These are phyloP conservation scores for Bergia sp. DNA, from an alignment of 92 coral and sea anemone species.

Conservation along the genomic window DNA sequence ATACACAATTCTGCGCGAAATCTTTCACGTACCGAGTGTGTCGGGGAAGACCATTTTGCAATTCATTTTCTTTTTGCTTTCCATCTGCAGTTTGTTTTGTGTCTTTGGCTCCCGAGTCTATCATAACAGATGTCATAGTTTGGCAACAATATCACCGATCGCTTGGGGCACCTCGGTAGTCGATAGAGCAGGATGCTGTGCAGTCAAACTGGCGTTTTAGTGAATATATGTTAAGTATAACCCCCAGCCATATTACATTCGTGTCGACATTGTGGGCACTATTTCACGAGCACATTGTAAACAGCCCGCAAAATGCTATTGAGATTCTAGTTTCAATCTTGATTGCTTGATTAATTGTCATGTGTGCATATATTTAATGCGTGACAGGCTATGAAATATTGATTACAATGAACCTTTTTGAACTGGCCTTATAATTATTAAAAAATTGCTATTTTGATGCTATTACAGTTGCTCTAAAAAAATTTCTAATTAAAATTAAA, in stretches of 20 bases:
- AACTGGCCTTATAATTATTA: neutral
- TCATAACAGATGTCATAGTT: neutral
- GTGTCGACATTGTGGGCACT: neutral
- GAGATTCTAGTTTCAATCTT: constrained; percentile 14
- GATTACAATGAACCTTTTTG: neutral
- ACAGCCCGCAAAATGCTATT: constrained; percentile 6
- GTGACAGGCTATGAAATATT: constrained; percentile 6
- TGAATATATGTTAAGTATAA: neutral
- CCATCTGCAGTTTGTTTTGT: neutral
- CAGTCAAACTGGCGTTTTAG: neutral
- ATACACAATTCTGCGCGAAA: neutral
- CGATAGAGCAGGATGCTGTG: constrained; percentile 7
- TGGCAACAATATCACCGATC: neutral
- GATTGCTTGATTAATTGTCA: neutral
- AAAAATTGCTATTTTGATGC: no score
- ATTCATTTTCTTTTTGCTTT: constrained; percentile 2
- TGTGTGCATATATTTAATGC: constrained; percentile 39
- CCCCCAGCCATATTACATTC: neutral
- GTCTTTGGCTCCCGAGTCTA: constrained; percentile 1
- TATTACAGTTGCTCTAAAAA: no score
- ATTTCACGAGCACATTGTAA: constrained; percentile 6
- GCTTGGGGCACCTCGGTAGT: constrained; percentile 2
- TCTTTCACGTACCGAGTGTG: neutral
- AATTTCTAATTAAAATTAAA: no score
- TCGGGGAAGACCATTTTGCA: neutral